Evolutionary conservation across 2,888 invertebrate species (phyloP).

Genomic region (Metallyticus violacea): DNA sequence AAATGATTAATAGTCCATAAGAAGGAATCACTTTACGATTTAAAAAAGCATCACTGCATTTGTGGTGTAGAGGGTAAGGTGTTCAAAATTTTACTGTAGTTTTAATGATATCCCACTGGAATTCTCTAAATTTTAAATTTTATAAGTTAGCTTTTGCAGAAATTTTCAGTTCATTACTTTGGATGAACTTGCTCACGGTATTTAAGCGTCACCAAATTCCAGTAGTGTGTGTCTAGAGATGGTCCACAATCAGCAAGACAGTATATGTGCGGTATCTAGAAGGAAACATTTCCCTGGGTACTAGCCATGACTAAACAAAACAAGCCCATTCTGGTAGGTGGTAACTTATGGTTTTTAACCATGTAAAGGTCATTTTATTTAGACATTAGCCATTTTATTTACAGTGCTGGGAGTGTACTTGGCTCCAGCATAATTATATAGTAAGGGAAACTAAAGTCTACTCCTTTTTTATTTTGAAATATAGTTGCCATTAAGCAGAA

Average conservation of each 20-base stretch:
- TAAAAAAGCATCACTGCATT: background rate
- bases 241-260: constrained; percentile 14
- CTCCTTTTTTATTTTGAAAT: background rate
- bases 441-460: background rate
- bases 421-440: background rate
- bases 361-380: background rate
- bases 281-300: background rate
- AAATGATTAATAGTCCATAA: background rate
- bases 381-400: background rate
- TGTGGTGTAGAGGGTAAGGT: background rate
- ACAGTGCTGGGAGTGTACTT: background rate
- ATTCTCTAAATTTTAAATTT: background rate
- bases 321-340: background rate
- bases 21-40: background rate
- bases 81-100: background rate
- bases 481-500: background rate
- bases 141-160: background rate
- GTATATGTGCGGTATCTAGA: constrained; percentile 10
- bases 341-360: background rate
- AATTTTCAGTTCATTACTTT: background rate
- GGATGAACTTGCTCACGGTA: background rate
- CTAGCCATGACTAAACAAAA: background rate
- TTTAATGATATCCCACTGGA: background rate
- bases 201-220: background rate
- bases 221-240: constrained; percentile 14